Conservation (phyloP, 2,888 invertebrate species). For the Quadroppia sp. region DNA sequence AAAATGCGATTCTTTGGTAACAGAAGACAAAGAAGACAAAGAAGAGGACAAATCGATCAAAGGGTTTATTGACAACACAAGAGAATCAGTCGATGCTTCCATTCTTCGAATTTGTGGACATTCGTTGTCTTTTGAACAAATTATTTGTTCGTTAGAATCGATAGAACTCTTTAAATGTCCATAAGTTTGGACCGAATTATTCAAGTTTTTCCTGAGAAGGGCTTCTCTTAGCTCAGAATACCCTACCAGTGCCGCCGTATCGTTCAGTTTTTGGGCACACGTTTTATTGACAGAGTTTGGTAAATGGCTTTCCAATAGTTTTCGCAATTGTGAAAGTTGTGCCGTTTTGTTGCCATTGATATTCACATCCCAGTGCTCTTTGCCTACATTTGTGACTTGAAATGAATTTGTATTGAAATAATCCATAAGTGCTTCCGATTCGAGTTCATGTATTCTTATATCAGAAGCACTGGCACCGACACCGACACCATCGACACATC, state of each 20-base stretch:
- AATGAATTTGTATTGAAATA: conserved; percentile 55
- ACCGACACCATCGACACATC: background rate
- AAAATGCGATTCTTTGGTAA: background rate
- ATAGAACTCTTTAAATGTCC: background rate
- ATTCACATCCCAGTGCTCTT: conserved; percentile 60
- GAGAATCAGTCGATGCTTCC: background rate
- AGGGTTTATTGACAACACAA: background rate
- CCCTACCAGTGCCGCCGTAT: background rate
- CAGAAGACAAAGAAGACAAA: background rate
- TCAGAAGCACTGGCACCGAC: conserved; percentile 40
- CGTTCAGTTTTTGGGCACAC: background rate
- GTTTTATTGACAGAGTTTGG: conserved; percentile 48
- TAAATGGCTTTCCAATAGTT: conserved; percentile 66
- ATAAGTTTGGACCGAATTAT: conserved; percentile 33
- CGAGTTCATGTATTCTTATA: conserved; percentile 47
- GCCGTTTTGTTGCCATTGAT: conserved; percentile 42
- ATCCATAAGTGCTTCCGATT: conserved; percentile 67
- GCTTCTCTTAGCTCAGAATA: conserved; percentile 34
- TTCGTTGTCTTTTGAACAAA: background rate
- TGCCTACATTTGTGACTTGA: conserved; percentile 49
- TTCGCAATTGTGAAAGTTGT: conserved; percentile 67
- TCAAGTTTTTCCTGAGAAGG: conserved; percentile 19
- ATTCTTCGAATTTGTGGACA: background rate
- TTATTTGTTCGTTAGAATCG: background rate
- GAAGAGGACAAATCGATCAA: background rate